These are phyloP conservation scores for Antheraea pernyi DNA, from an alignment of 1,140 invertebrate species.

Conservation along the genomic window DNA sequence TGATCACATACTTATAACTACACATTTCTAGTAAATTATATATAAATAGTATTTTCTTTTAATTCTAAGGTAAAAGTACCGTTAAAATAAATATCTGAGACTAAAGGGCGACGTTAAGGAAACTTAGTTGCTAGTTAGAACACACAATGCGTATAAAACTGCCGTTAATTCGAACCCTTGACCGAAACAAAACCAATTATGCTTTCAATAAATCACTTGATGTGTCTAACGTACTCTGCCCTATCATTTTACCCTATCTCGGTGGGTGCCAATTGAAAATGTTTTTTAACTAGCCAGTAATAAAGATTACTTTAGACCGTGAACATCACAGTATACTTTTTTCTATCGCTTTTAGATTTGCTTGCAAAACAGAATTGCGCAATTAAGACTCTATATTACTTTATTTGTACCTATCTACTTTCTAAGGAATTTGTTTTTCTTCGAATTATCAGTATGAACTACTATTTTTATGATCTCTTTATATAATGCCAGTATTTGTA, in stretches of 20 bases:
- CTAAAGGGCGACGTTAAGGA: slow-evolving; percentile 24
- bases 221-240: neutral
- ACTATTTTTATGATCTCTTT: neutral
- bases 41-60: too few species aligned
- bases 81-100: neutral
- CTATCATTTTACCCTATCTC: neutral
- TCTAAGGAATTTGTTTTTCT: neutral
- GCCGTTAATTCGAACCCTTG: slow-evolving; percentile 36
- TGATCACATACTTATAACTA: too few species aligned
- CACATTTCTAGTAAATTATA: too few species aligned
- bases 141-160: slow-evolving; percentile 36
- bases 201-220: slow-evolving; percentile 35
- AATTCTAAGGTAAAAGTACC: neutral
- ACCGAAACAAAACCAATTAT: slow-evolving; percentile 44
- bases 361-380: neutral
- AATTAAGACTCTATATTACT: neutral
- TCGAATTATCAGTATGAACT: neutral
- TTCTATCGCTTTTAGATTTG: slow-evolving; percentile 1
- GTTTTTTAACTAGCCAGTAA: neutral
- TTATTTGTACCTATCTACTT: neutral
- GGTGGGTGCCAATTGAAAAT: neutral
- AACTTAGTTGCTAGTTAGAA: slow-evolving; percentile 28
- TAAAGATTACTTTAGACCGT: neutral
- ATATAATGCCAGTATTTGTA: too few species aligned
- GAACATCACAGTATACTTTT: neutral